phyloP scores from a whole-genome alignment of 2,888 invertebrate genomes.

The Beris morrisii region DNA sequence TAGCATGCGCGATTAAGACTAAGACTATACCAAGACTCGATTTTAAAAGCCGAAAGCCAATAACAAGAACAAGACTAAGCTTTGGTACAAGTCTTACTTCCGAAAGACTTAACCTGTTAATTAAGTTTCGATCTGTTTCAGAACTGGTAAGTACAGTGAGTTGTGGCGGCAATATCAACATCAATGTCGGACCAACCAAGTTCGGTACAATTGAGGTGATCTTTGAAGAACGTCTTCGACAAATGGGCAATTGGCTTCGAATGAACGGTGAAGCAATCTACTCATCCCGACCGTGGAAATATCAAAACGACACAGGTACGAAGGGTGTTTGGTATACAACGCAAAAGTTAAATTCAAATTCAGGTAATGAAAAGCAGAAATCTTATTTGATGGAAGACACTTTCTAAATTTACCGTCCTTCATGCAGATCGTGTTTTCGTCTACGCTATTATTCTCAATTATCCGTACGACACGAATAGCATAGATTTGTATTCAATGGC shows the following conservation, averaged over 20 bases:
- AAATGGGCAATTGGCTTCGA: slow-evolving; percentile 78
- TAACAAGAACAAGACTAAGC: too few species aligned
- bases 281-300: slow-evolving; percentile 71
- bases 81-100: too few species aligned
- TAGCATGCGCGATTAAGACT: too few species aligned
- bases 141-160: slow-evolving; percentile 78
- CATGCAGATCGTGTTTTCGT: slow-evolving; percentile 51
- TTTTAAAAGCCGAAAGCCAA: too few species aligned
- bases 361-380: slow-evolving; percentile 21
- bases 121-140: slow-evolving; percentile 9
- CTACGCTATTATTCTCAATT: slow-evolving; percentile 70
- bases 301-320: slow-evolving; percentile 77
- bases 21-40: too few species aligned
- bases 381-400: not conserved
- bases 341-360: slow-evolving; percentile 47
- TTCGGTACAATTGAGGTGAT: slow-evolving; percentile 84
- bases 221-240: slow-evolving; percentile 79
- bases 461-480: slow-evolving; percentile 66
- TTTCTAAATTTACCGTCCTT: slow-evolving; percentile 3
- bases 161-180: slow-evolving; percentile 70
- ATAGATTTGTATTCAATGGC: slow-evolving; percentile 57
- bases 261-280: slow-evolving; percentile 91
- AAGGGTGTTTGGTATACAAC: slow-evolving; percentile 74
- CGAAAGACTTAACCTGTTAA: too few species aligned
- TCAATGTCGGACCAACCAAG: slow-evolving; percentile 86